Evolutionary conservation across 1,140 invertebrate genomes (phyloP), one percentile per base, ranked within the genome.

Genomic region (Adoxophyes honmai): DNA sequence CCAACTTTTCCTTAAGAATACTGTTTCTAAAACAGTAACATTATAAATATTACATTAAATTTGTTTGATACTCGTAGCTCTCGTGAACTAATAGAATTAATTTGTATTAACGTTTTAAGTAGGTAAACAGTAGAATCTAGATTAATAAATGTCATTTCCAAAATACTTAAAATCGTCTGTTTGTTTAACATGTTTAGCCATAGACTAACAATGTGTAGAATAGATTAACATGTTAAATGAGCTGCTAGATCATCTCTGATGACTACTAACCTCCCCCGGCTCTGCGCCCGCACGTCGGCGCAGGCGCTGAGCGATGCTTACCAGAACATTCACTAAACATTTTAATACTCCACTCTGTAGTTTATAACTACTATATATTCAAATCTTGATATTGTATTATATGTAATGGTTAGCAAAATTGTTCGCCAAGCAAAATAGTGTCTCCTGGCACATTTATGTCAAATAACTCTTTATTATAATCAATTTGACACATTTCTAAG

Each of bases 101-200:
- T 83, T 28, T 88, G 85, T 88, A 84, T 78, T 85, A 88, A 86
- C 78, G 78, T 80, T 73, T 68, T 74, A 78, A 73, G 71, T 85
- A 84, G 75, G 78, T 58, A 71, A 63, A 70, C 69, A 65, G 78
- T 85, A 86, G 81, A 58, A 55, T 72, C 75, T 84, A 86, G 81
- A 75, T 77, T 88, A 88, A 88, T 88, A 88, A 88, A 88, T 75
- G 74, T 81, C 81, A 86, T 86, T 88, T 82, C 72, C 84, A 74
- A 79, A 85, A 82, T 84, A 84, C 80, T 84, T 81, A 74, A 85
- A 81, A 70, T 76, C 60, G 83, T 88, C 75, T 88, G 85, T 88
- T 88, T 88, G 83, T 86, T 86, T 88, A 88, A 88, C 86, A 88
- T 88, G 86, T 88, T 85, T 86, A 88, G 86, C 64, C 66, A 67